Evolutionary conservation across 2,113 vertebrate species (phyloP).

Genomic region (Ciconia stormi): DNA sequence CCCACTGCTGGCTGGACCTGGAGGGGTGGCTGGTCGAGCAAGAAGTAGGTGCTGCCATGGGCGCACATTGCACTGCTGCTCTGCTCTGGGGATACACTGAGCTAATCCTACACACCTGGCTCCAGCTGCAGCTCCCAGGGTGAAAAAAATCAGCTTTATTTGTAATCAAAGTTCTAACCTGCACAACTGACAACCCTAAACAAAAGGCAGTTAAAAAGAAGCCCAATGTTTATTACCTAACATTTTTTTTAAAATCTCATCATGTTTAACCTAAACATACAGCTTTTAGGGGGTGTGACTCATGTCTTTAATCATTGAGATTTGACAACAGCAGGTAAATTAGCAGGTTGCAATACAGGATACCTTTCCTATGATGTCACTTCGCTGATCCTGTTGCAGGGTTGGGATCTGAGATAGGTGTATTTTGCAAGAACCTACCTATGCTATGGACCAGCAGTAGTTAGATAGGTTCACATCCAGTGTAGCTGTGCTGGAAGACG

Average conservation of each 20-base stretch:
- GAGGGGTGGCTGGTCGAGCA: background rate
- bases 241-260: background rate
- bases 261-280: background rate
- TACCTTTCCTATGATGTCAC: background rate
- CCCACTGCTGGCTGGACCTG: background rate
- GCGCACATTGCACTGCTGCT: background rate
- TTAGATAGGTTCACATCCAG: background rate
- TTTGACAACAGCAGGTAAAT: background rate
- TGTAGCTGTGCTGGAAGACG: background rate
- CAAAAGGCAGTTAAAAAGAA: background rate
- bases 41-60: background rate
- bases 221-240: background rate
- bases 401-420: background rate
- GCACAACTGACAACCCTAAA: background rate
- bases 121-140: background rate
- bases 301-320: background rate
- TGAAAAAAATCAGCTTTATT: background rate
- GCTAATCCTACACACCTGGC: background rate
- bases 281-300: background rate
- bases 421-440: background rate
- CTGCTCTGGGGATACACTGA: background rate
- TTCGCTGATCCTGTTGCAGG: background rate
- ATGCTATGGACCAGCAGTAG: background rate
- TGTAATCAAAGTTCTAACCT: background rate
- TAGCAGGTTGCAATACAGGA: background rate